Conservation (phyloP, 2,113 vertebrate genomes). For the Acinonyx jubatus region DNA sequence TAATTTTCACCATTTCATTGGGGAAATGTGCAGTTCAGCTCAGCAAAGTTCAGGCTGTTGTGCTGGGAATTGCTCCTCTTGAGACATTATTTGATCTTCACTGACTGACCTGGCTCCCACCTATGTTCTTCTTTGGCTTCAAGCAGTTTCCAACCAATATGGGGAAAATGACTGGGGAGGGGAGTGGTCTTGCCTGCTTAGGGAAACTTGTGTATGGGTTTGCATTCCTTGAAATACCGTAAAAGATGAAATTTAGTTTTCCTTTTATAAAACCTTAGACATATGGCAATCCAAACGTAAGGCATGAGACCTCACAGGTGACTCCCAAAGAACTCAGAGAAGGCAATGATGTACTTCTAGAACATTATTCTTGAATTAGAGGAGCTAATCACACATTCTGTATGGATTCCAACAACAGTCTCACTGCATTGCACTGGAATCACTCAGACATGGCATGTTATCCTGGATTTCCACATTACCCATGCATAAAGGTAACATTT, state of each 20-base stretch:
- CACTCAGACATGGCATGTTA: not conserved
- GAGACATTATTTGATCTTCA: not conserved
- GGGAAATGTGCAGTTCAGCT: not conserved
- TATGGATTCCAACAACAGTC: slow-evolving; percentile 24
- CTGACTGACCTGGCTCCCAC: not conserved
- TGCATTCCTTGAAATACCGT: not conserved
- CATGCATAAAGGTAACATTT: not conserved
- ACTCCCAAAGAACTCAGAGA: slow-evolving; percentile 51
- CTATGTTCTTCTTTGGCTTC: not conserved
- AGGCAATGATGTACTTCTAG: slow-evolving; percentile 23
- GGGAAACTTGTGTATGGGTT: not conserved
- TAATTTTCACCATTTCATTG: not conserved
- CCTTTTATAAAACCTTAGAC: slow-evolving; percentile 62
- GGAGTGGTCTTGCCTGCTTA: not conserved
- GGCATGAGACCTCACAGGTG: slow-evolving; percentile 57
- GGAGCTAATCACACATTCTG: slow-evolving; percentile 58
- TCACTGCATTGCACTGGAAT: not conserved
- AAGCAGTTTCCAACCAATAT: not conserved
- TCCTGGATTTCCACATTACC: not conserved
- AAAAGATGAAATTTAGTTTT: not conserved
- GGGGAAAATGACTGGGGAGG: not conserved
- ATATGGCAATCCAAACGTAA: slow-evolving; percentile 41
- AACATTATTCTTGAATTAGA: slow-evolving; percentile 63
- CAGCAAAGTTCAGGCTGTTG: not conserved
- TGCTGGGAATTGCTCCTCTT: not conserved